These are phyloP conservation scores for Ashinkailepas kermadecensis DNA, from an alignment of 2,888 invertebrate species.

Conservation along the genomic window DNA sequence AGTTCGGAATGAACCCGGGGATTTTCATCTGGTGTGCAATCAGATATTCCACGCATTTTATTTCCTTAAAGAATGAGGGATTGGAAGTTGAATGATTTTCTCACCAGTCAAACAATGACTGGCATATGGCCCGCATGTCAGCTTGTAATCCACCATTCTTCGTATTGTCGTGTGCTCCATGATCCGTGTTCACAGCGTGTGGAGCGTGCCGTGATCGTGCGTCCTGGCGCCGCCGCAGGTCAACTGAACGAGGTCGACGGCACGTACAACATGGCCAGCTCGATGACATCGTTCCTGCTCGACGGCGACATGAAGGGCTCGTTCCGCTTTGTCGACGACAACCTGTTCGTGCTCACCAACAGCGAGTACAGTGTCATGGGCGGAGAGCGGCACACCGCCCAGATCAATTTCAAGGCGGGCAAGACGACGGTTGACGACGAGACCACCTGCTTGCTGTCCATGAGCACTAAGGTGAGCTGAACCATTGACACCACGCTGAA, in stretches of 20 bases:
- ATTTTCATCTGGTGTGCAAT: too few species aligned
- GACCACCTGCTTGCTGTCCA: neutral
- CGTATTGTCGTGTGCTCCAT: too few species aligned
- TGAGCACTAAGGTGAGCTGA: neutral
- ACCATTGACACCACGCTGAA: neutral
- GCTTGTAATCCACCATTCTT: too few species aligned
- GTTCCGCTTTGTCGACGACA: neutral
- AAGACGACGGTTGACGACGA: neutral
- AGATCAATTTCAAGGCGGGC: neutral
- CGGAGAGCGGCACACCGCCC: constrained; percentile 22
- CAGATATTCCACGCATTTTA: too few species aligned
- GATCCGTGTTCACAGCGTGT: too few species aligned
- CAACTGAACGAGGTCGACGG: constrained; percentile 7
- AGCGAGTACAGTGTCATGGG: constrained; percentile 5
- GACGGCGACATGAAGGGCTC: constrained; percentile 20
- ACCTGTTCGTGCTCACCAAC: constrained; percentile 16
- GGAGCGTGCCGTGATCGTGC: too few species aligned
- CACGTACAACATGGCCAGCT: neutral
- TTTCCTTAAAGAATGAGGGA: too few species aligned
- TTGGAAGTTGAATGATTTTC: too few species aligned
- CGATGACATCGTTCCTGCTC: neutral
- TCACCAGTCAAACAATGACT: too few species aligned
- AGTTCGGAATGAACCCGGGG: too few species aligned
- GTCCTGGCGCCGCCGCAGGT: neutral
- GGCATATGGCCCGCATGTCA: too few species aligned